phyloP scores from a whole-genome alignment of 2,113 vertebrate genomes.

The Platycercus adscitus region DNA sequence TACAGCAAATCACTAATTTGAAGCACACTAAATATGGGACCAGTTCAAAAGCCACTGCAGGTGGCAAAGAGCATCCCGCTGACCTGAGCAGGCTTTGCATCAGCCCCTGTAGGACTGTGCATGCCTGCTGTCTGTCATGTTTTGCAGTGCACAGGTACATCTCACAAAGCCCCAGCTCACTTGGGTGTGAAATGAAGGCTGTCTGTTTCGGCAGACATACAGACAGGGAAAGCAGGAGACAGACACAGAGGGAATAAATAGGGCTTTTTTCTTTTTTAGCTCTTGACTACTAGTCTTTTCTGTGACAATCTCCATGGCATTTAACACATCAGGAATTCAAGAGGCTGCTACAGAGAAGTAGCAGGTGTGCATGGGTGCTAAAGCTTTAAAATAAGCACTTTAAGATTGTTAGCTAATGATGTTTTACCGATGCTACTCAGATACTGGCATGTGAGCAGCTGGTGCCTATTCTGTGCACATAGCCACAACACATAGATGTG shows the following conservation, averaged over 20 bases:
- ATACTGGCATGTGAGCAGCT: not conserved
- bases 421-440: not conserved
- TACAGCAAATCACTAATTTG: not conserved
- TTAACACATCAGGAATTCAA: not conserved
- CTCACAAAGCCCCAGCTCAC: not conserved
- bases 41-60: not conserved
- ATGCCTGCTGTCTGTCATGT: not conserved
- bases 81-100: not conserved
- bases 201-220: not conserved
- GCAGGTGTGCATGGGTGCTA: not conserved
- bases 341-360: not conserved
- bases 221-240: not conserved
- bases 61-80: not conserved
- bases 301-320: not conserved
- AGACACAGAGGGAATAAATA: not conserved
- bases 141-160: not conserved
- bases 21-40: not conserved
- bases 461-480: not conserved
- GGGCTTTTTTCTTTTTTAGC: not conserved
- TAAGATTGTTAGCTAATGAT: not conserved
- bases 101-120: not conserved
- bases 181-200: not conserved
- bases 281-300: not conserved
- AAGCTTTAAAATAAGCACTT: not conserved
- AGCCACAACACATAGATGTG: not conserved